Base-by-base conservation (phyloP, 2,113 vertebrate species). In the Alethe castanea region DNA sequence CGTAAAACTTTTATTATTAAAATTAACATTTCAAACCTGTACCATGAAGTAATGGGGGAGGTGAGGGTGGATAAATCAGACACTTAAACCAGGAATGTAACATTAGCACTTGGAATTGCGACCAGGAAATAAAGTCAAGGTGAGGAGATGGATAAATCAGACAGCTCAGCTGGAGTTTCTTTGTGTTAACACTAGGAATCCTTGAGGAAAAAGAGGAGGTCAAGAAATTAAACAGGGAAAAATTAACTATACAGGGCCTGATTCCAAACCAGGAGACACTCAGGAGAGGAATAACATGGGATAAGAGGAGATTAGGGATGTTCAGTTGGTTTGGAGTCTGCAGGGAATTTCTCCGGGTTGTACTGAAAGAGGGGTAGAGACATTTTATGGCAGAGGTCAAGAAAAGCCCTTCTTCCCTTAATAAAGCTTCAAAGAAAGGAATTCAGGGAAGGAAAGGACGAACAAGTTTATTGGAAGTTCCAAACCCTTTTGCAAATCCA, bases 121-220 rank as follows among this genome's bases (percentile, higher is more conserved):
- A 91, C 96, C 94, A 73, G 92, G 94, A 97, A 97, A 97, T 97
- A 94, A 97, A 97, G 92, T 88, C 88, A 90, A 95, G 97, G 96
- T 97, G 94, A 97, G 81, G 81, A 86, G 74, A 66, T 59, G 96
- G 91, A 97, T 97, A 96, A 97, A 97, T 97, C 96, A 96, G 88
- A 2, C 0, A 0, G 66, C 50, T 88, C 45, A 83, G 56, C 9
- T 2, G 0, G 52, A 69, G 31, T 15, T 81, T 79, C 70, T 91
- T 45, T 42, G 56, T 67, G 36, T 72, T 92, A 95, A 84, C 60
- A 4, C 73, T 70, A 56, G 36, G 86, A 92, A 92, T 81, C 26
- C 45, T 50, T 70, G 81, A 54, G 17, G 44, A 22, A 45, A 28
- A 72, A 36, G n/a, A 24, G 19, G 8, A 61, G 57, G 38, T 9